Evolutionary conservation across 2,797 vertebrate genomes (phyloP), one percentile per base, ranked within the genome.

Genomic region (Sebastes steindachneri): DNA sequence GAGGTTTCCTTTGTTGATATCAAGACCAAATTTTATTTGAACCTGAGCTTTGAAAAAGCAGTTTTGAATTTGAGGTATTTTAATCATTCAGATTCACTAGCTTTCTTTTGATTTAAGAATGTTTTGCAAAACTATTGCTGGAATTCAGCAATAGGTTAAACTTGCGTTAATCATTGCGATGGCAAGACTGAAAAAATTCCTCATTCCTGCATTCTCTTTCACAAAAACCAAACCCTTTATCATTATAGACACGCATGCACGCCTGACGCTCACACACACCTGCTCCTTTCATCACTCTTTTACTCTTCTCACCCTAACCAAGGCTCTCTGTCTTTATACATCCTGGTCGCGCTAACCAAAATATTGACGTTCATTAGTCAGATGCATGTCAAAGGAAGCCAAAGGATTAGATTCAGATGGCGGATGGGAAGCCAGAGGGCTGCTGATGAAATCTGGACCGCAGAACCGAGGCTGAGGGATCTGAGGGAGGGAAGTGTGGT

Each of bases 281-380:
- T 5, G 37, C 23, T 21, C 11, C 25, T 84, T 70, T 80, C 57
- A 84, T 74, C 65, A 28, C 57, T 68, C 54, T 54, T 60, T 58
- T 62, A 55, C 77, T 71, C 45, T 55, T 85, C 78, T 85, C 67
- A 68, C 71, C 63, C 82, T 25, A 33, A 84, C 71, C 62, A 57
- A 59, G 54, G 55, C 75, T 72, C 55, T 66, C 53, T 67, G 71
- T 73, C 75, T 89, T 85, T 84, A 53, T 53, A 84, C 84, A 85
- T 86, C 79, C 83, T 70, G 71, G 83, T 89, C 25, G 67, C 68
- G 79, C 55, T 83, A 88, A 93, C 89, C 88, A 88, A 94, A 94
- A 95, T 95, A 95, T 95, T 95, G 91, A 94, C 85, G 55, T 94
- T 93, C 89, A 95, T 94, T 95, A 94, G 87, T 92, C 83, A 89